Evolutionary conservation across 2,888 invertebrate genomes (phyloP).

Genomic region (Dysmachus trigonus): DNA sequence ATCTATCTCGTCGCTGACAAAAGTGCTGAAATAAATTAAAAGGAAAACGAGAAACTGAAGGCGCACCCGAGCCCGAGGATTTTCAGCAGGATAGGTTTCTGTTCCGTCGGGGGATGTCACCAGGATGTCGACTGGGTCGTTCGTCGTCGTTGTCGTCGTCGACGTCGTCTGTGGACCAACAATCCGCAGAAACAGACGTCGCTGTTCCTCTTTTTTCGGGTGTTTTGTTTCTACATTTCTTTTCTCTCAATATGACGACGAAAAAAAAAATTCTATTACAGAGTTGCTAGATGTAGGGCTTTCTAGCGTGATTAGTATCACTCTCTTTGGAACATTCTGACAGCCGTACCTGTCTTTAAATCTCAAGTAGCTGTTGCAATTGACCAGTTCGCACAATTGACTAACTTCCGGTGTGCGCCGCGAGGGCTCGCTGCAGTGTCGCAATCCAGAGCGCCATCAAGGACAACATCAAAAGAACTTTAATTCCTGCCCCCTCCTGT

Average conservation of each 20-base stretch:
- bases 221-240: neutral
- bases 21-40: constrained; percentile 45
- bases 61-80: neutral
- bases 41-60: constrained; percentile 34
- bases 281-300: neutral
- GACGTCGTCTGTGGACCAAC: neutral
- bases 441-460: neutral
- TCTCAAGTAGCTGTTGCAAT: neutral
- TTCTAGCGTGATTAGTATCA: neutral
- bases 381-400: neutral
- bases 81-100: neutral
- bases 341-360: neutral
- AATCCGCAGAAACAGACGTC: constrained; percentile 1
- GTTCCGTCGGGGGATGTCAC: constrained; percentile 6
- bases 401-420: neutral
- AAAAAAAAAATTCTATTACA: neutral
- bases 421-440: neutral
- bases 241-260: neutral
- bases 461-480: constrained; percentile 31
- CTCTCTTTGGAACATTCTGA: neutral
- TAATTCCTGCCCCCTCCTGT: neutral
- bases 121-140: neutral
- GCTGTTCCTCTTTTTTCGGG: neutral
- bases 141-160: neutral
- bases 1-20: constrained; percentile 50